Base-by-base conservation (phyloP, 2,113 vertebrate species). In the Drymodes brunneopygia region DNA sequence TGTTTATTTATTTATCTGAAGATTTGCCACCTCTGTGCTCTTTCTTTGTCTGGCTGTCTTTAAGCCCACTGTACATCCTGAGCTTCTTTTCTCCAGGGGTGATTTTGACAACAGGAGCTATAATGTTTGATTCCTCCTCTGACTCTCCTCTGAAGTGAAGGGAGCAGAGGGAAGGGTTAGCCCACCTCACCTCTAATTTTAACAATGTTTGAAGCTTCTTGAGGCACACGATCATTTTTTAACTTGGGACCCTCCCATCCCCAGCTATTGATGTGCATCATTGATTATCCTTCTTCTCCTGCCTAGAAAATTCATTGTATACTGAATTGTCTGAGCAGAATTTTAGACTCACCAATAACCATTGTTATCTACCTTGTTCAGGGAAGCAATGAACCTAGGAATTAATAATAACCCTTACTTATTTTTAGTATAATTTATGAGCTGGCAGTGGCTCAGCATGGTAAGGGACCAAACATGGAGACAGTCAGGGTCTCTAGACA, bases 341-440 rank as follows among this genome's bases (percentile, higher is more conserved):
- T 33, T 91, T 89, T 16, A 80, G 51, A 69, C 42, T 90, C 51
- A 81, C 74, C 58, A 73, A 36, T 88, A 85, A 73, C 36, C 23
- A 44, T 61, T 75, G 29, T 69, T 92, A 70, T 27, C 62, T 88
- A 71, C 67, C 62, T 92, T 88, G 51, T 73, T 94, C n/a, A 29
- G 51, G 33, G 56, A 88, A 88, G 38, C 54, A 90, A 60, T 44
- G 22, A 94, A 70, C 58, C 66, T 64, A 73, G 54, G 64, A 83
- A 88, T 81, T 81, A 56, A 77, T 94, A 92, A 82, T 58, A 88
- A 86, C 69, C 16, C 60, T 88, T 81, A 45, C 7, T 81, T 90
- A 90, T 89, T 95, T 81, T 92, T 79, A 77, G 31, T 48, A 82
- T 86, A 73, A 88, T 88, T 96, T 90, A 93, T 5, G 11, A 77